Conservation (phyloP, 1,140 invertebrate genomes). For the Ganaspis sp. region DNA sequence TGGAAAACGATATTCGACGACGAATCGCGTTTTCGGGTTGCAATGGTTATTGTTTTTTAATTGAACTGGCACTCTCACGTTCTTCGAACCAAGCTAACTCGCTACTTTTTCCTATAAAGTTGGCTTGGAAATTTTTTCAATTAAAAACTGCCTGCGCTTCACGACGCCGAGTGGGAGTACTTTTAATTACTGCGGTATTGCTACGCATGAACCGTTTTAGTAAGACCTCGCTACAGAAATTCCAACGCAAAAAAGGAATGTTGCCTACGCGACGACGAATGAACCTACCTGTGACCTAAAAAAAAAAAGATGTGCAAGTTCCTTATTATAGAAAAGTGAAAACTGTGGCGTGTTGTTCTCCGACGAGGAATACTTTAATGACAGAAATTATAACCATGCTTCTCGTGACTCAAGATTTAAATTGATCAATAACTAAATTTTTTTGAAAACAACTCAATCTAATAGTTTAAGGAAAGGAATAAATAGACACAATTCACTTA, state of each 20-base stretch:
- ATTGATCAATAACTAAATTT: too few species aligned
- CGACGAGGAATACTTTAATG: too few species aligned
- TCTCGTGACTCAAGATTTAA: too few species aligned
- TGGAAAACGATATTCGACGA: constrained; percentile 37
- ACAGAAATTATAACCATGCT: too few species aligned
- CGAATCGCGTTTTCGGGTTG: constrained; percentile 40
- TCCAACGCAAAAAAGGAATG: constrained; percentile 39
- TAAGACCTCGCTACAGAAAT: constrained; percentile 58
- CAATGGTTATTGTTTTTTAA: constrained; percentile 60
- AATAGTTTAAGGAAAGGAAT: too few species aligned
- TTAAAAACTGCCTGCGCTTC: constrained; percentile 62
- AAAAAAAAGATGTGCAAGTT: not conserved
- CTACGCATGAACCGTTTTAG: constrained; percentile 54
- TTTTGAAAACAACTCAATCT: too few species aligned
- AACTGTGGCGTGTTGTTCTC: too few species aligned
- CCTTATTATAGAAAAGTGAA: too few species aligned
- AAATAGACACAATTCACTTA: too few species aligned
- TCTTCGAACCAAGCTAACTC: constrained; percentile 21
- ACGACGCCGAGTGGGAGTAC: constrained; percentile 50
- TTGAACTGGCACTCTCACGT: constrained; percentile 47
- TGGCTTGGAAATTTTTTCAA: constrained; percentile 71
- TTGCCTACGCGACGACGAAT: not conserved
- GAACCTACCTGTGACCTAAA: not conserved
- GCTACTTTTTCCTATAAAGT: constrained; percentile 54
- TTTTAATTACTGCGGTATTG: constrained; percentile 71